A percentile compares a stretch with the other conserved stretches of the same genome.
phyloP scores from a whole-genome alignment of 2,888 invertebrate species.

The Melanargia galathea region DNA sequence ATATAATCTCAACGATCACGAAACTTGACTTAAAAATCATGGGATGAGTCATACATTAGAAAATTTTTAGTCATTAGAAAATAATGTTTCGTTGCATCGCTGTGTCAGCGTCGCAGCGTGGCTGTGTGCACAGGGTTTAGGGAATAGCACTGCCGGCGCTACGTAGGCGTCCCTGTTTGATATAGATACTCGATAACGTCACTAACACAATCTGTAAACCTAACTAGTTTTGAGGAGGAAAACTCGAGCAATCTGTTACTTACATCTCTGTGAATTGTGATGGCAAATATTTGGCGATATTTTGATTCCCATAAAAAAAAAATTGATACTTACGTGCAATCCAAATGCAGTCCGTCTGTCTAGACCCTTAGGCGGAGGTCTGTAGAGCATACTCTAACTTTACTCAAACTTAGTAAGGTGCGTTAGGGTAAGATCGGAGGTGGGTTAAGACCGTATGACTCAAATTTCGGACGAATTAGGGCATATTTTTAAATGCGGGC shows the following conservation, averaged over 20 bases:
- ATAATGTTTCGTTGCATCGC: not conserved
- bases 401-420: no score
- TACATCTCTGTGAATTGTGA: not conserved
- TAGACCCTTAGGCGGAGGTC: no score
- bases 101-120: not conserved
- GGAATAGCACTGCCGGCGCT: not conserved
- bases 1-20: no score
- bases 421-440: no score
- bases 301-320: not conserved
- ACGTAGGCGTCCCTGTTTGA: slow-evolving; percentile 25
- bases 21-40: no score
- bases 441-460: no score
- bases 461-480: no score
- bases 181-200: slow-evolving; percentile 22
- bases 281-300: not conserved
- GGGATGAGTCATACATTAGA: no score
- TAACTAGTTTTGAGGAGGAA: slow-evolving; percentile 6
- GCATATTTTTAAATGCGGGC: no score
- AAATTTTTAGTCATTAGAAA: not conserved
- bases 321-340: not conserved
- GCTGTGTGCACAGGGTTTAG: not conserved
- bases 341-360: no score
- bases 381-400: no score
- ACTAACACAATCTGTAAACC: slow-evolving; percentile 7
- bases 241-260: not conserved